Base-by-base conservation (phyloP, 2,888 invertebrate genomes). In the Drosophila mimetica region DNA sequence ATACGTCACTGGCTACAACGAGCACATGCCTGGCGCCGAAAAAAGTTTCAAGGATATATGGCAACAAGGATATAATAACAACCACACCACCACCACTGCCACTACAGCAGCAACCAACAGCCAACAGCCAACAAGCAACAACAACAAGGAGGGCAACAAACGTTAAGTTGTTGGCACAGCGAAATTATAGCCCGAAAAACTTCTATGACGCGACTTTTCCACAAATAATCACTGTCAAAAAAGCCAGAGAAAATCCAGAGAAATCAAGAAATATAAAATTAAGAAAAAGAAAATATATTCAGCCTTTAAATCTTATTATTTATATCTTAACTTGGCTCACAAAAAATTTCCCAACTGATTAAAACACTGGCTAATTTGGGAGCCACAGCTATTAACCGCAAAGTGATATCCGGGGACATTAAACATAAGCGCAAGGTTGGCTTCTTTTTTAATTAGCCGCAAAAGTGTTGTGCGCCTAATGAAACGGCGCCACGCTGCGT, bases 1-100 rank as follows among this genome's bases (percentile, higher is more conserved):
- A 88, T 83, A 78, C 80, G 81, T 81, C 81, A 81, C 75, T 69
- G 71, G 77, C 57, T 76, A 82, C 63, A 82, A 85, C 86, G 77
- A 80, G 76, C 82, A 85, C 82, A 85, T 79, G 87, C 79, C 80
- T 74, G 77, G 60, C 67, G 50, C 51, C 60, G 54, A 51, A 50
- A 47, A 87, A 87, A 82, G 82, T 82, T 82, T 82, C 82, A 82
- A 82, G 82, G 82, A 82, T 82, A 82, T 82, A 85, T 81, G 86
- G 65, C 70, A 84, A 82, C 86, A 75, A 65, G 76, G 44, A 59
- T 16, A 32, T 50, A 50, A 22, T 37, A 28, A 30, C 52, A 48
- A 25, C 18, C 30, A 42, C 37, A 58, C 32, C 42, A 41, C 22
- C 37, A 16, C 32, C n/a, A 34, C 34, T 6, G n/a, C 32, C 2